phyloP scores from a whole-genome alignment of 1,140 invertebrate genomes.

The Triops cancriformis region DNA sequence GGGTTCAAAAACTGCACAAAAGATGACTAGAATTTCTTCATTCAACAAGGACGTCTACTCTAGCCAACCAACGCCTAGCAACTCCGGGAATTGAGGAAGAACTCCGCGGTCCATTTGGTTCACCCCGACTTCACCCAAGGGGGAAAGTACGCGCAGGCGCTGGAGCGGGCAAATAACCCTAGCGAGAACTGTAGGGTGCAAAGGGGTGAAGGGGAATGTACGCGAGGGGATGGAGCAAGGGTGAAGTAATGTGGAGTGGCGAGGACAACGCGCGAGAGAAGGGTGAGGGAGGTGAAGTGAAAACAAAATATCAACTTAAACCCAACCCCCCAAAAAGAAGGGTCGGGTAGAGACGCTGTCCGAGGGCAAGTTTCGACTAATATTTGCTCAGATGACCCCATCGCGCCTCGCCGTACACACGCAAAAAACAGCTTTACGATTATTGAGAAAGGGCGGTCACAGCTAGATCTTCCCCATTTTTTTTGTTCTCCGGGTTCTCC shows the following conservation, averaged over 20 bases:
- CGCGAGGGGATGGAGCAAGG: not conserved
- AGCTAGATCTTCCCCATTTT: not conserved
- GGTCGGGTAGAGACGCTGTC: not conserved
- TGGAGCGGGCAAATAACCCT: not conserved
- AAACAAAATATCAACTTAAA: slow-evolving; percentile 11
- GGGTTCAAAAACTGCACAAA: not conserved
- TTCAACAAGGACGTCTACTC: not conserved
- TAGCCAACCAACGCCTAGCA: slow-evolving; percentile 3
- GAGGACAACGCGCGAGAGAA: not conserved
- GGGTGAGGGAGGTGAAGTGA: not conserved
- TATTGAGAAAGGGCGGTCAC: slow-evolving; percentile 9
- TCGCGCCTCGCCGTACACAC: slow-evolving; percentile 8
- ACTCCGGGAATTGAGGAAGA: not conserved
- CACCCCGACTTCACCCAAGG: not conserved
- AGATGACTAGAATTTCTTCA: not conserved
- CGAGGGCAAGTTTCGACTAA: not conserved
- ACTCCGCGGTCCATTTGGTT: slow-evolving; percentile 4
- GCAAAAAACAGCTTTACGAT: slow-evolving; percentile 10
- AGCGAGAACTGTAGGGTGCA: not conserved
- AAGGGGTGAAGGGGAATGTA: not conserved
- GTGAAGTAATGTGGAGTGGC: not conserved
- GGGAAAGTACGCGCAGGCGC: not conserved
- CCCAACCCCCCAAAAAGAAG: not conserved
- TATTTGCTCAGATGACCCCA: not conserved
- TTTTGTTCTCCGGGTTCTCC: not conserved